These are phyloP conservation scores for Petrocephalus sullivani DNA, from an alignment of 2,797 vertebrate genomes.

Conservation along the genomic window DNA sequence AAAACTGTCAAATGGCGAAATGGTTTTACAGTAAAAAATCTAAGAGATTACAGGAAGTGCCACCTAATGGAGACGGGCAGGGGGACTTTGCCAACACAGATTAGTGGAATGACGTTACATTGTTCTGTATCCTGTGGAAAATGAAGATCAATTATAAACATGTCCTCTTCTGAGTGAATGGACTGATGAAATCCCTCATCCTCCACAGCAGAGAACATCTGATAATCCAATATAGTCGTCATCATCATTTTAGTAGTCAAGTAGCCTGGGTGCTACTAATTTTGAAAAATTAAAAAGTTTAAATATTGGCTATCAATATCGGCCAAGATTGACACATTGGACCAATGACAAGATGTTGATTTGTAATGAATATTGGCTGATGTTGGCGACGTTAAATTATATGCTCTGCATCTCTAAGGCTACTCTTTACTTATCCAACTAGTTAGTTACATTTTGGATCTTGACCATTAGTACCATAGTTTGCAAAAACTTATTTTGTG, in stretches of 20 bases:
- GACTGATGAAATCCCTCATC: background rate
- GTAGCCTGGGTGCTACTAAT: background rate
- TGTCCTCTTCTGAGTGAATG: background rate
- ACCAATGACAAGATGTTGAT: too few species aligned
- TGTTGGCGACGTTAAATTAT: too few species aligned
- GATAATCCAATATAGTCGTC: background rate
- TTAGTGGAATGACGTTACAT: background rate
- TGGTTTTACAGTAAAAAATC: background rate
- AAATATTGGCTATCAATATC: background rate
- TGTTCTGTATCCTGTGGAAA: background rate
- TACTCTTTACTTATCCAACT: too few species aligned
- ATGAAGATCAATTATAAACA: background rate
- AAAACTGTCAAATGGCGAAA: background rate
- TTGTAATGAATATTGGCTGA: too few species aligned
- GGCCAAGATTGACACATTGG: background rate
- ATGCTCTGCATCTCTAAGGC: too few species aligned
- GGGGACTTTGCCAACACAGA: background rate
- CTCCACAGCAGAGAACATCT: background rate
- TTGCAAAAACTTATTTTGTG: too few species aligned
- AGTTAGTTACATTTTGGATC: too few species aligned
- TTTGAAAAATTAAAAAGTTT: too few species aligned
- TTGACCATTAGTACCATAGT: too few species aligned
- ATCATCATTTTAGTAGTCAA: background rate
- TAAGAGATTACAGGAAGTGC: background rate
- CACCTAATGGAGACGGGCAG: background rate